Percentiles rank a stretch among this genome's conserved stretches.
These are phyloP conservation scores for Mohoua ochrocephala DNA, from an alignment of 2,113 vertebrate species.

Conservation along the genomic window DNA sequence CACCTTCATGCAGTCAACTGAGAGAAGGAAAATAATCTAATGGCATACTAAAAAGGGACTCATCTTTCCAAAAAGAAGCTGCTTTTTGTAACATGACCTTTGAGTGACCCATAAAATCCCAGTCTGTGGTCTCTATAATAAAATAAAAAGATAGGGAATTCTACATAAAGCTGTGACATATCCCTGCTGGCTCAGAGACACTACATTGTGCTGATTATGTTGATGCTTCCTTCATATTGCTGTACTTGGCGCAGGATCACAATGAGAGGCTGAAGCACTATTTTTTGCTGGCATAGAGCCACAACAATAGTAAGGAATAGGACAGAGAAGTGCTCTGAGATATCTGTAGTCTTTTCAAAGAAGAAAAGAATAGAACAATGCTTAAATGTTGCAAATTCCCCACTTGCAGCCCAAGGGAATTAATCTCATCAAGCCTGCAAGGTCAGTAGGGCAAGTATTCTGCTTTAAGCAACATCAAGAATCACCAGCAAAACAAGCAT, in stretches of 20 bases:
- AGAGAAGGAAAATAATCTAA: conserved; percentile 53
- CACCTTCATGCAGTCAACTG: background rate
- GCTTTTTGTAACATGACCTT: conserved; percentile 64
- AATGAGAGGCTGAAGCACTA: conserved; percentile 57
- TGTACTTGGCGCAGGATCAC: conserved; percentile 75
- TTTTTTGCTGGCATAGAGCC: conserved; percentile 63
- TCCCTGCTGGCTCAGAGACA: conserved; percentile 69
- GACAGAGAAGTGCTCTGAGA: background rate
- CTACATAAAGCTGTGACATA: conserved; percentile 69
- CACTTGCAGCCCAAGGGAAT: background rate
- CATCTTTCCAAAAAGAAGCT: conserved; percentile 57
- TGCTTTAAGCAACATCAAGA: background rate
- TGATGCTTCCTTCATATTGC: conserved; percentile 72
- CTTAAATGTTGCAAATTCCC: background rate
- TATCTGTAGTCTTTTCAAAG: background rate
- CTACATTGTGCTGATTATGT: conserved; percentile 69
- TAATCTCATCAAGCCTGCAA: background rate
- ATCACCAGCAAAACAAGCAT: background rate
- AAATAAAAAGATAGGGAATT: conserved; percentile 66
- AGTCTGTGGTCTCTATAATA: conserved; percentile 72
- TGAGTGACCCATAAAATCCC: conserved; percentile 66
- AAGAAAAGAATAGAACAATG: background rate
- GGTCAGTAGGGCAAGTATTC: background rate
- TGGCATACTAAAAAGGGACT: background rate
- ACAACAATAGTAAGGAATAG: conserved; percentile 20